Base-by-base conservation (phyloP, 2,113 vertebrate species). In the Otocyon megalotis region DNA sequence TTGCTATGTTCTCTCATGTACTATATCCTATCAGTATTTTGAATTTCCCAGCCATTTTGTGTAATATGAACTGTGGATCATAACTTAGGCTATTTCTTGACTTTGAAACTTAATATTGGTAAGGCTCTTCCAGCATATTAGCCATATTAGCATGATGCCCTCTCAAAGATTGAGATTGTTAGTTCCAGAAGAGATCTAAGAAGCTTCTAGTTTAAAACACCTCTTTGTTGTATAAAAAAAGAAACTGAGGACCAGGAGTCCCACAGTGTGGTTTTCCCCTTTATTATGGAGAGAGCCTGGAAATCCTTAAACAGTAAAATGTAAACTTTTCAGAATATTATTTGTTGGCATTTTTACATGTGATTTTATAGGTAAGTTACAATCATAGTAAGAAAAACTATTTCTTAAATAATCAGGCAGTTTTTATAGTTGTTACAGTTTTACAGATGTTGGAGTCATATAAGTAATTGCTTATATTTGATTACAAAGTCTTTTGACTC, bases 11-110 rank as follows among this genome's bases (percentile, higher is more conserved):
- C 87, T 92, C 94, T 62, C 71, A 17, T 8, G 0, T 95, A 97
- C 99, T 99, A 98, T 99, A 98, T 99, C 58, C 98, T 99, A 98
- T 99, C 98, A 98, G 99, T 96, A 81, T 74, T 92, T 97, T 96
- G 86, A 97, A 96, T 97, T 94, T 98, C 98, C 95, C 95, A 98
- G 95, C 97, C 98, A 93, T 97, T 98, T 93, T 60, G 0, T 98
- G 96, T 98, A 98, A 98, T 98, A 97, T 99, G 98, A 99, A 98
- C 98, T 97, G 97, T 98, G 98, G 98, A 97, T 98, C 97, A 65
- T 32, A 98, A 98, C 98, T 97, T 98, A 98, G 97, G 97, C 98
- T 98, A 98, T 99, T 98, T 99, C 98, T 98, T 99, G 98, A 97
- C 77, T 98, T 95, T 0, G 97, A 98, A 99, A 98, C 97, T 98